Evolutionary conservation across 2,888 invertebrate genomes (phyloP), one percentile per base, ranked within the genome.

Genomic region (Timandra comae): DNA sequence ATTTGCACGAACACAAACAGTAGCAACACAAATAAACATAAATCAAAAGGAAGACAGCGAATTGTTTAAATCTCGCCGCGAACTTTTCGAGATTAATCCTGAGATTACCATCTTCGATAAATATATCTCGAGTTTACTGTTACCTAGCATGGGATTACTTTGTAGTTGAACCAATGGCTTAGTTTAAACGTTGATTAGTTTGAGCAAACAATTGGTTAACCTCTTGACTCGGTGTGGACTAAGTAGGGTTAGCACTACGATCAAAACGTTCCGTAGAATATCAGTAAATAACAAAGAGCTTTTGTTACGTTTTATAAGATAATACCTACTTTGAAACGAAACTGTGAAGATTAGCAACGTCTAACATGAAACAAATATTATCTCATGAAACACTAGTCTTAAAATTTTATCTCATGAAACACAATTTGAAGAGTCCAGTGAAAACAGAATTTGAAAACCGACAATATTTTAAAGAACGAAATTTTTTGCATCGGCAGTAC

Each of bases 131-230:
- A 43, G 43, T 56, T 55, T 62, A 63, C 65, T 54, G 66, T 65
- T 63, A 48, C 43, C 49, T 35, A n/a, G n/a, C n/a, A n/a, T 29
- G 38, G 64, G 62, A 67, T 69, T 62, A 62, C 63, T 47, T 56
- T 50, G 41, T 58, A 58, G 59, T 53, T 56, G 58, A 62, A 63
- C 60, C 63, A 63, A 68, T 63, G 65, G 64, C 58, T 65, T 56
- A 55, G 56, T 56, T 57, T 56, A 57, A 61, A 58, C 59, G 55
- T 63, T 63, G 64, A 71, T 73, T 67, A 70, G 58, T 56, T 51
- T 45, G 42, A 38, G 55, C 59, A 56, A 64, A 69, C 66, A 63
- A 67, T 62, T 53, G 59, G 62, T 56, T 72, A 67, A 74, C 72
- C 74, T 57, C 52, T 61, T 64, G 60, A 66, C 68, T 65, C 46